Percentiles rank a stretch among this genome's conserved stretches.
These are phyloP conservation scores for Cottoperca gobio DNA, from an alignment of 2,797 vertebrate genomes.

Conservation along the genomic window DNA sequence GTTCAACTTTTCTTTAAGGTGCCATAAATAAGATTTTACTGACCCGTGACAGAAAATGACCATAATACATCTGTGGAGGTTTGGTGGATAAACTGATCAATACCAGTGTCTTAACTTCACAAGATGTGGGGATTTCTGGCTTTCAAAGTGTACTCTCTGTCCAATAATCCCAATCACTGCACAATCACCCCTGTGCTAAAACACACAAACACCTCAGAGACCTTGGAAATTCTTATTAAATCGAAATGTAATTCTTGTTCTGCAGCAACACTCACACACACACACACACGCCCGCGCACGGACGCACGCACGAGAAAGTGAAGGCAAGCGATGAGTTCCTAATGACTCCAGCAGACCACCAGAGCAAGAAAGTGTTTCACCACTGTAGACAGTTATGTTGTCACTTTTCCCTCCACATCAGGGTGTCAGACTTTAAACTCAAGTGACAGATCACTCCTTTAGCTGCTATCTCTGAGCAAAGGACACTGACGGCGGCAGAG, in stretches of 20 bases:
- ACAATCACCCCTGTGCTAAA: conserved; percentile 12
- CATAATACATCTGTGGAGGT: conserved; percentile 9
- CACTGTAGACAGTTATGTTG: conserved; percentile 64
- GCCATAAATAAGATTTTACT: conserved; percentile 19
- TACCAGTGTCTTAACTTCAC: conserved; percentile 38
- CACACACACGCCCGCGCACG: conserved; percentile 12
- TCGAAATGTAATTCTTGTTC: conserved; percentile 44
- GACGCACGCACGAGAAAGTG: conserved; percentile 29
- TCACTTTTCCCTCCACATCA: conserved; percentile 70
- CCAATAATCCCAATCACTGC: conserved; percentile 29
- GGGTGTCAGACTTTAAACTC: conserved; percentile 72
- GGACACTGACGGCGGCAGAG: conserved; percentile 67
- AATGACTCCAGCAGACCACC: conserved; percentile 65
- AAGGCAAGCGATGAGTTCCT: conserved; percentile 61
- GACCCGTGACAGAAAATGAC: conserved; percentile 15
- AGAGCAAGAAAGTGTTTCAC: conserved; percentile 61
- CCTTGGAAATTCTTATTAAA: conserved; percentile 35
- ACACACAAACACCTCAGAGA: conserved; percentile 30
- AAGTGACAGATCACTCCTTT: conserved; percentile 77
- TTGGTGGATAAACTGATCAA: conserved; percentile 48
- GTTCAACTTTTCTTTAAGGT: conserved; percentile 13
- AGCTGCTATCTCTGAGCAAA: conserved; percentile 60
- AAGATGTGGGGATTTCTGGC: conserved; percentile 22
- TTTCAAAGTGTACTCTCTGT: conserved; percentile 34
- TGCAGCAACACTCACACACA: conserved; percentile 4